Evolutionary conservation across 2,888 invertebrate genomes (phyloP).

Genomic region (Melipona bicolor): DNA sequence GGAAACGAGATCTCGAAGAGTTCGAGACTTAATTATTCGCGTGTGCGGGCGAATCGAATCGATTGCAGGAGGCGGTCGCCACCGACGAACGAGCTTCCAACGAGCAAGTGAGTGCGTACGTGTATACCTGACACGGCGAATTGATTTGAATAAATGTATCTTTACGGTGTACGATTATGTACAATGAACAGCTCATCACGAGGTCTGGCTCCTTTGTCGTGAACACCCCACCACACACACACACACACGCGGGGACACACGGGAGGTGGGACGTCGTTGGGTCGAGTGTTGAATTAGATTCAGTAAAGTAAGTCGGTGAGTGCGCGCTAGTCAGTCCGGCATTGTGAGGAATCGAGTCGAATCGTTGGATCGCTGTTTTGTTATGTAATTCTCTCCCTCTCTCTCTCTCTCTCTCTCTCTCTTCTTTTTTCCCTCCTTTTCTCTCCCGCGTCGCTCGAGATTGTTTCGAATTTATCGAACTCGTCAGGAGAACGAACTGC

Average conservation of each 20-base stretch:
- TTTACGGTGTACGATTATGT: slow-evolving; percentile 54
- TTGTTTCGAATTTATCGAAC: slow-evolving; percentile 7
- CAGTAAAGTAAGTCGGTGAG: slow-evolving; percentile 64
- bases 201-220: slow-evolving; percentile 66
- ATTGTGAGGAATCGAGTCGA: slow-evolving; percentile 62
- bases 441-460: too few species aligned
- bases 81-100: neutral
- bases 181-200: slow-evolving; percentile 68
- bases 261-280: slow-evolving; percentile 68
- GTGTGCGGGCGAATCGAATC: slow-evolving; percentile 1
- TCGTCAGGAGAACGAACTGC: neutral
- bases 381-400: slow-evolving; percentile 50
- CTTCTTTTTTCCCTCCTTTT: neutral
- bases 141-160: slow-evolving; percentile 64
- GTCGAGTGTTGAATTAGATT: slow-evolving; percentile 64
- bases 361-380: slow-evolving; percentile 51
- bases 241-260: slow-evolving; percentile 6
- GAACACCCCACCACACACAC: slow-evolving; percentile 34
- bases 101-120: too few species aligned
- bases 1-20: neutral
- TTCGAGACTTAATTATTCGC: slow-evolving; percentile 15
- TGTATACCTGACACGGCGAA: slow-evolving; percentile 49
- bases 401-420: neutral
- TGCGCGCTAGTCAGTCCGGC: slow-evolving; percentile 53
- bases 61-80: neutral